Conservation (phyloP, 2,113 vertebrate genomes). For the Notothenia coriiceps region DNA sequence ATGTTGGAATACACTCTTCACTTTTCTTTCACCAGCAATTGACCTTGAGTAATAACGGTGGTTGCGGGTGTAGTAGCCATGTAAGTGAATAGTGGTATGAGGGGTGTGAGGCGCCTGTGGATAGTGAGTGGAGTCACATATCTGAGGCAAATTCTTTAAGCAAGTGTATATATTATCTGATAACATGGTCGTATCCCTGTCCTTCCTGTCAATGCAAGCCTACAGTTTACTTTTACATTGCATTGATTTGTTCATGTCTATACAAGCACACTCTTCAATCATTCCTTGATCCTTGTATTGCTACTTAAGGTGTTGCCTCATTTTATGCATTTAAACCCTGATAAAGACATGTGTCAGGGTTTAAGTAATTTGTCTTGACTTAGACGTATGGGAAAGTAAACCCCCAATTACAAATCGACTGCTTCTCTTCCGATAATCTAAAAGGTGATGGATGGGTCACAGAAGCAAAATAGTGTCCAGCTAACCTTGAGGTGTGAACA, state of each 20-base stretch:
- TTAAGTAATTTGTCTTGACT: too few species aligned
- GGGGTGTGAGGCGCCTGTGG: background rate
- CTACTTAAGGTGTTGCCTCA: background rate
- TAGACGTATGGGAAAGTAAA: constrained; percentile 32
- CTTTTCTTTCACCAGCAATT: background rate
- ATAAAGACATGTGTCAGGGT: background rate
- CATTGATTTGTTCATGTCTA: background rate
- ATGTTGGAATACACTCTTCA: background rate
- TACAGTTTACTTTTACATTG: too few species aligned
- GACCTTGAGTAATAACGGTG: constrained; percentile 10
- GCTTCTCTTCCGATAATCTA: constrained; percentile 6
- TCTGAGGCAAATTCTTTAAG: background rate
- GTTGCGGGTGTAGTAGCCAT: background rate
- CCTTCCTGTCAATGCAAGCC: too few species aligned
- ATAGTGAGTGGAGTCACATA: background rate
- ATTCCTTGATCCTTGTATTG: background rate
- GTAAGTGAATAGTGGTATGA: background rate
- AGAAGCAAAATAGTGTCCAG: background rate
- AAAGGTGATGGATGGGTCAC: constrained; percentile 1
- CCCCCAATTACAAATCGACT: constrained; percentile 13
- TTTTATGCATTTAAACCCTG: background rate
- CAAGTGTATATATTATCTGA: background rate
- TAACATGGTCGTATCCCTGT: too few species aligned
- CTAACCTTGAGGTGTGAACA: constrained; percentile 43
- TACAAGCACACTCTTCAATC: background rate